These are phyloP conservation scores for Cettia cetti DNA, from an alignment of 2,113 vertebrate species.

Conservation along the genomic window DNA sequence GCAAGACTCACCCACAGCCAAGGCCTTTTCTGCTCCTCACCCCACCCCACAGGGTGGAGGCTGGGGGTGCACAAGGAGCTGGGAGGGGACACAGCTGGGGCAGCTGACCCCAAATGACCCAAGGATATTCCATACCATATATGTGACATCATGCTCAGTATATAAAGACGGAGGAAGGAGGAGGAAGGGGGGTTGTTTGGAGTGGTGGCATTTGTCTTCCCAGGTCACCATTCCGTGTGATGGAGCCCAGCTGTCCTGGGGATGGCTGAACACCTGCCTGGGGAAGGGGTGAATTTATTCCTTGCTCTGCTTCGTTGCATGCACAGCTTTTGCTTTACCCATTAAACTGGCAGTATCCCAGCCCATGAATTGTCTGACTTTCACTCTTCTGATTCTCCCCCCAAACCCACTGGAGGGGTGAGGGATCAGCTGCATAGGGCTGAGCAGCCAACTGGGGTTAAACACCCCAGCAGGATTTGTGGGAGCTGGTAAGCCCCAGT, in stretches of 20 bases:
- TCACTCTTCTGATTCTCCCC: neutral
- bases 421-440: neutral
- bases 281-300: neutral
- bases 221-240: fast-evolving
- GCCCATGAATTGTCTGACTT: neutral
- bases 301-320: neutral
- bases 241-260: neutral
- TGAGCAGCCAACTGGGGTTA: neutral
- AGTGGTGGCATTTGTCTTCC: neutral
- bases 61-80: neutral
- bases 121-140: neutral
- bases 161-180: neutral
- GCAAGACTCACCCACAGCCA: neutral
- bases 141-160: neutral
- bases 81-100: neutral
- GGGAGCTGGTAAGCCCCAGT: neutral
- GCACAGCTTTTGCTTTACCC: neutral
- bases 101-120: neutral
- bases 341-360: neutral
- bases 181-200: neutral
- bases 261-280: neutral
- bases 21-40: neutral
- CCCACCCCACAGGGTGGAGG: neutral
- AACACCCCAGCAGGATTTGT: neutral
- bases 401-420: neutral